Evolutionary conservation across 2,113 vertebrate genomes (phyloP), one percentile per base, ranked within the genome.

Genomic region (Sylvia atricapilla): DNA sequence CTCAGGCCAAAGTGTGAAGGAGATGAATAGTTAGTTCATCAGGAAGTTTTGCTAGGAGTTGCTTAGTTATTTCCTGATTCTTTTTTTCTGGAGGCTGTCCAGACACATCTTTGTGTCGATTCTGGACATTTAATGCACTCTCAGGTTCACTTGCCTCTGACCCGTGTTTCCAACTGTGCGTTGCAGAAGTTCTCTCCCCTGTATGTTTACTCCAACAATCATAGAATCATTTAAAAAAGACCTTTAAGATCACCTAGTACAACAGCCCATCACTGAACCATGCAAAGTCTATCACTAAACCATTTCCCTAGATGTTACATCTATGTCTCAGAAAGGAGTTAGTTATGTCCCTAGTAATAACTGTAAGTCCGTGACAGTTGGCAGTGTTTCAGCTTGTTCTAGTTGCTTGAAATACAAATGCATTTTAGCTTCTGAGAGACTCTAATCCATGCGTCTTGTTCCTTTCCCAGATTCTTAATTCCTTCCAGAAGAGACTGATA

Each of bases 41-140:
- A 30, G 66, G 37, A 33, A 59, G 15, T 75, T 82, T 78, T 67
- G 13, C 39, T 55, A 23, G 39, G 49, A 35, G 20, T 53, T 35
- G 25, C 15, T 46, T 58, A 31, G 23, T 63, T 84, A 49, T 87
- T 86, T 94, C 41, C 21, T 15, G 18, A 15, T 64, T 68, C 4
- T 69, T 44, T 41, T 43, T 70, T 89, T 66, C 55, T 90, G 53
- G 46, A 80, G 50, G 8, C 31, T 77, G 14, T 73, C 63, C 58
- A n/a, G 30, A 49, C 50, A 41, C 24, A 44, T 87, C 66, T 30
- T 87, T 3, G 0, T 46, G 44, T 47, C 0, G 0, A 9, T 53
- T 84, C 50, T 74, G 19, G 33, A 16, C 6, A 10, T 67, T 84
- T 86, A 50, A 11, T 75, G 19, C 46, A 55, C 55, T 55, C 28